These are phyloP conservation scores for Alaudala cheleensis DNA, from an alignment of 2,113 vertebrate species.

Conservation along the genomic window DNA sequence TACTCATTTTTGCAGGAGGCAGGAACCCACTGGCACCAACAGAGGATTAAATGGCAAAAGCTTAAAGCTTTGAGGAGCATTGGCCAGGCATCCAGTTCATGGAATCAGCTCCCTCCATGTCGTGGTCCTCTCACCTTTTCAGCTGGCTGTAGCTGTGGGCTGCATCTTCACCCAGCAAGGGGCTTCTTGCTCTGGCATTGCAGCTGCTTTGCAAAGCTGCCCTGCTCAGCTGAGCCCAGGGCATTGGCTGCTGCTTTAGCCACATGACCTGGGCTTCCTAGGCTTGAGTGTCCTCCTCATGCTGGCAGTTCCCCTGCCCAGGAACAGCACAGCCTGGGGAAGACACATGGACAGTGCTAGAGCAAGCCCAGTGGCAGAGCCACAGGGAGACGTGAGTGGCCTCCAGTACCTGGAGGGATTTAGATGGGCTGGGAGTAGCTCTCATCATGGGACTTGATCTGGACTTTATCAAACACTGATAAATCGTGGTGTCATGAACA, in stretches of 20 bases:
- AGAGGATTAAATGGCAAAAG: background rate
- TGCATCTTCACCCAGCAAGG: background rate
- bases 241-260: background rate
- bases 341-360: background rate
- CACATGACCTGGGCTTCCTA: background rate
- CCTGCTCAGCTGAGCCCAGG: accelerated
- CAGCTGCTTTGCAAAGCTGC: background rate
- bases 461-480: background rate
- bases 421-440: background rate
- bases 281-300: background rate
- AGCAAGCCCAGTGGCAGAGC: background rate
- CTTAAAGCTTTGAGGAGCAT: background rate
- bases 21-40: background rate
- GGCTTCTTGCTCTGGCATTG: background rate
- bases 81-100: background rate
- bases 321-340: background rate
- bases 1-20: background rate
- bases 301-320: background rate
- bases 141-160: background rate
- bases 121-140: background rate
- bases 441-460: background rate
- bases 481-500: background rate
- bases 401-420: background rate
- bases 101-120: background rate
- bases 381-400: background rate